Evolutionary conservation across 2,797 vertebrate genomes (phyloP).

Genomic region (Adrianichthys oophorus): DNA sequence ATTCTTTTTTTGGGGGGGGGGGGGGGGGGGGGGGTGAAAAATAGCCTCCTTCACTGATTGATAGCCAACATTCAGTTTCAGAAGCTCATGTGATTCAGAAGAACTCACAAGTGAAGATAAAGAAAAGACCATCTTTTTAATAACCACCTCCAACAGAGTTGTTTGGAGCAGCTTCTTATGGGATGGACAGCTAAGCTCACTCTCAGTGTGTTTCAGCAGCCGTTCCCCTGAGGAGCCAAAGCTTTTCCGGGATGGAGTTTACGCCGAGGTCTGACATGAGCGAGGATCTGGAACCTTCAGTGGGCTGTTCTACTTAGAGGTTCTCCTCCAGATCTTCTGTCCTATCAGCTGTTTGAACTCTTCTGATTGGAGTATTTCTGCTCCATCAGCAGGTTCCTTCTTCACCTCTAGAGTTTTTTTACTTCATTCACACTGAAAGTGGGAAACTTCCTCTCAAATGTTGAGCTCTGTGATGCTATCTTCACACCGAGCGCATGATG

Average conservation of each 20-base stretch:
- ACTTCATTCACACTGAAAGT: too few relatives aligned
- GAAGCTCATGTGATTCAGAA: slow-evolving; percentile 97
- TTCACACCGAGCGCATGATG: too few relatives aligned
- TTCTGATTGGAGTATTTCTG: too few relatives aligned
- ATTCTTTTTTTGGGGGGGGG: slow-evolving; percentile 92
- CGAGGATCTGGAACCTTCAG: too few relatives aligned
- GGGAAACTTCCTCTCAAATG: too few relatives aligned
- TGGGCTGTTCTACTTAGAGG: too few relatives aligned
- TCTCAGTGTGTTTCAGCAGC: slow-evolving; percentile 37
- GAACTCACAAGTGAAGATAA: slow-evolving; percentile 95
- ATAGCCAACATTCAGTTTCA: slow-evolving; percentile 99
- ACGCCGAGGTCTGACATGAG: too few relatives aligned
- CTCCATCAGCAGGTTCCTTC: too few relatives aligned
- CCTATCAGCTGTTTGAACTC: slow-evolving; percentile 83
- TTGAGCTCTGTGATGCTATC: too few relatives aligned
- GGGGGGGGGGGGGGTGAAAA: slow-evolving; percentile 86
- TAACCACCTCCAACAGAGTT: slow-evolving; percentile 88
- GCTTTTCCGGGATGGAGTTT: too few relatives aligned
- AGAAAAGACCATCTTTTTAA: slow-evolving; percentile 92
- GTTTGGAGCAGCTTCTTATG: slow-evolving; percentile 89
- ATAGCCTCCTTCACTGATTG: slow-evolving; percentile 95
- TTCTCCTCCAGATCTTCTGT: slow-evolving; percentile 79
- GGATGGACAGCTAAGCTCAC: slow-evolving; percentile 88
- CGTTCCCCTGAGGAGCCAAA: too few relatives aligned
- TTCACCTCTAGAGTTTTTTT: too few relatives aligned